Conservation (phyloP, 2,888 invertebrate species). For the Hanleya hanleyi region DNA sequence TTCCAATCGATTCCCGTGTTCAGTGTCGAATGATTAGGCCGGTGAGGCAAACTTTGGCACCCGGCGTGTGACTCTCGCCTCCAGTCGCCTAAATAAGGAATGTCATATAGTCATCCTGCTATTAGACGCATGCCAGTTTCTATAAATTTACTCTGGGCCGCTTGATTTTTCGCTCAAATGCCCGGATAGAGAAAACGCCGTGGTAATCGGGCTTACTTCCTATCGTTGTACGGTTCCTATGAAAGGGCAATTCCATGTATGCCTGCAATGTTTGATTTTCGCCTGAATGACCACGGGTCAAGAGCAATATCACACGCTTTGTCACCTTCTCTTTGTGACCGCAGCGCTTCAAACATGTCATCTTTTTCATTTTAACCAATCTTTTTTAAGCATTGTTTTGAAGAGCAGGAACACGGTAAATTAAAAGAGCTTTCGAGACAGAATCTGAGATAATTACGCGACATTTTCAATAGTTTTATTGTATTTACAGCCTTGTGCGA, state of each 20-base stretch:
- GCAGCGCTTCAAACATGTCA: neutral
- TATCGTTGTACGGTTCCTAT: neutral
- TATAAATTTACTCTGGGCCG: neutral
- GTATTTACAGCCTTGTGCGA: too few species aligned
- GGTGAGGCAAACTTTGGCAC: slow-evolving; percentile 2
- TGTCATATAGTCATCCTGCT: neutral
- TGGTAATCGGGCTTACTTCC: slow-evolving; percentile 7
- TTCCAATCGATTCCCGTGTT: neutral
- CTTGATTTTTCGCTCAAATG: neutral
- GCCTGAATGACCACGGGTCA: neutral
- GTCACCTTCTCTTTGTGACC: slow-evolving; percentile 1
- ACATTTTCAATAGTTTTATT: too few species aligned
- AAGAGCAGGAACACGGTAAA: too few species aligned
- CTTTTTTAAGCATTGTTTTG: too few species aligned
- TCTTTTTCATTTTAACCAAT: too few species aligned
- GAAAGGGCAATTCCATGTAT: neutral
- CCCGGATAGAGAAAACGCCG: neutral
- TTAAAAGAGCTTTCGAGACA: too few species aligned
- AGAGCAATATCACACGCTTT: slow-evolving; percentile 5
- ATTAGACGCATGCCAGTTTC: neutral
- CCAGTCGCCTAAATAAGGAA: neutral
- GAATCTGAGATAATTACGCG: too few species aligned
- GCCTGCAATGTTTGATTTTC: neutral
- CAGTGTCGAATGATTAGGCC: neutral
- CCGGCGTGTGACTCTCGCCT: neutral